These are phyloP conservation scores for Rhizoglyphus robini DNA, from an alignment of 1,140 invertebrate genomes.

Conservation along the genomic window DNA sequence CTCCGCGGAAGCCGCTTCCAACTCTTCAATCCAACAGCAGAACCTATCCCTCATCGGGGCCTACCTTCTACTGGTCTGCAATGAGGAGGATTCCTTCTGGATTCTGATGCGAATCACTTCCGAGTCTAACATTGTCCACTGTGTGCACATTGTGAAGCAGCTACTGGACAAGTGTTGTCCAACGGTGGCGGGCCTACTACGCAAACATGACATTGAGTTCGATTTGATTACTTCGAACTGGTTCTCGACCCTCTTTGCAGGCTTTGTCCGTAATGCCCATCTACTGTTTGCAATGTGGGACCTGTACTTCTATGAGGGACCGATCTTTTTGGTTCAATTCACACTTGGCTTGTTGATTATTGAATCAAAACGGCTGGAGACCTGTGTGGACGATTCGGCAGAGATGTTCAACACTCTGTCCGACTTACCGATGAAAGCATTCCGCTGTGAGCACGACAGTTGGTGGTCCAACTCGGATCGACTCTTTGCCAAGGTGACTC, in stretches of 20 bases:
- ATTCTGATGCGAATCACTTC: conserved; percentile 95
- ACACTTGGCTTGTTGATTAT: conserved; percentile 88
- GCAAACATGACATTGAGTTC: conserved; percentile 63
- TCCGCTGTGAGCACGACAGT: conserved; percentile 47
- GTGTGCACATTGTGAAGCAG: not conserved
- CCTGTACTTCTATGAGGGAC: conserved; percentile 81
- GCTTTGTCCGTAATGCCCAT: conserved; percentile 85
- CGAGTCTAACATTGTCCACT: conserved; percentile 42
- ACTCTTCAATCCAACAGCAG: not conserved
- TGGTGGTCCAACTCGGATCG: not conserved
- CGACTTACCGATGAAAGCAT: conserved; percentile 83
- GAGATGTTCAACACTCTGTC: conserved; percentile 94
- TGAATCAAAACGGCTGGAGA: conserved; percentile 46
- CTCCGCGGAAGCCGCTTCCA: not conserved
- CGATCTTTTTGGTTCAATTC: conserved; percentile 87
- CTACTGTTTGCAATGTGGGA: conserved; percentile 93
- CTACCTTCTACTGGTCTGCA: conserved; percentile 81
- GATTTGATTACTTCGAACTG: conserved; percentile 83
- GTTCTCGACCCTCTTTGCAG: conserved; percentile 95
- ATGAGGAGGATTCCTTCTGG: conserved; percentile 99
- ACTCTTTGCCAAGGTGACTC: not conserved
- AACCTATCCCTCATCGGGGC: conserved; percentile 54
- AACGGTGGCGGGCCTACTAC: conserved; percentile 69
- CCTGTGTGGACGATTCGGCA: conserved; percentile 86
- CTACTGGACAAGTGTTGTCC: conserved; percentile 70